These are phyloP conservation scores for Chelonus insularis DNA, from an alignment of 1,140 invertebrate genomes.

Conservation along the genomic window DNA sequence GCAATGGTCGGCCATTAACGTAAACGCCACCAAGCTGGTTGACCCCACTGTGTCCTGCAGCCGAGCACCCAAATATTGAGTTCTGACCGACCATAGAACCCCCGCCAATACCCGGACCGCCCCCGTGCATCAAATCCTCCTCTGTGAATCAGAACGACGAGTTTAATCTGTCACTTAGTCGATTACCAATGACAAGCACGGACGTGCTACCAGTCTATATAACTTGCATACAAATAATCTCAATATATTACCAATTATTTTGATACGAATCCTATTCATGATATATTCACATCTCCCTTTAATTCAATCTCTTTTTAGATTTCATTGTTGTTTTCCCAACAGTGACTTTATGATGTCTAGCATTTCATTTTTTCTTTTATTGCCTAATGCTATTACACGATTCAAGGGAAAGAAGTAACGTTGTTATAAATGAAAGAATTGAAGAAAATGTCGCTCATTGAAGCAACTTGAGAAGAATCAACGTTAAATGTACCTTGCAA, in stretches of 20 bases:
- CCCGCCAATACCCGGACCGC: constrained; percentile 53
- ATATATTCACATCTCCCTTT: no score
- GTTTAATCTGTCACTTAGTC: constrained; percentile 25
- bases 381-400: no score
- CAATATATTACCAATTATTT: not conserved
- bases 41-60: constrained; percentile 91
- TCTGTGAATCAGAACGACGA: constrained; percentile 50
- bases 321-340: no score
- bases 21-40: constrained; percentile 98
- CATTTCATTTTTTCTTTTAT: no score
- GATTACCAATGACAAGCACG: constrained; percentile 12
- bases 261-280: no score
- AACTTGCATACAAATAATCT: not conserved
- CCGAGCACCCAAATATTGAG: constrained; percentile 74
- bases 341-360: no score
- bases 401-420: no score
- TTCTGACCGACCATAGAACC: constrained; percentile 63
- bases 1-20: constrained; percentile 95
- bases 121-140: constrained; percentile 59
- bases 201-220: constrained; percentile 1
- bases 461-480: not conserved
- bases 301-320: not conserved
- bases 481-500: constrained; percentile 53
- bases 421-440: no score
- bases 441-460: no score